A percentile compares a stretch with the other conserved stretches of the same genome.
Conservation (phyloP, 2,888 invertebrate genomes). For the Amphimallon solstitiale region DNA sequence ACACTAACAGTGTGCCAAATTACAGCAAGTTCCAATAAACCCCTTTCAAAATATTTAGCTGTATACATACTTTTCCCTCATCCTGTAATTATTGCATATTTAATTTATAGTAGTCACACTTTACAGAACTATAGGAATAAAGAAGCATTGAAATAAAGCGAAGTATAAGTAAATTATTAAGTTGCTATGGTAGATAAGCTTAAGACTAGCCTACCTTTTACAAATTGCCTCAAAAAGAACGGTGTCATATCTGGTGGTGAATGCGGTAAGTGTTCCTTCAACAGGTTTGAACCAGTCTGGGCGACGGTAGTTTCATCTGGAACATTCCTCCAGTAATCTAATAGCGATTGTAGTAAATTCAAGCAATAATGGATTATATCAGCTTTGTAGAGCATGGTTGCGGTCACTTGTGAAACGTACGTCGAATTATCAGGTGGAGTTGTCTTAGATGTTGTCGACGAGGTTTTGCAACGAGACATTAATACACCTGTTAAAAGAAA, state of each 20-base stretch:
- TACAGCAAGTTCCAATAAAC: too few species aligned
- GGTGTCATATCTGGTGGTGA: slow-evolving; percentile 95
- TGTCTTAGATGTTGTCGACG: slow-evolving; percentile 53
- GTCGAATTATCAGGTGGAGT: slow-evolving; percentile 66
- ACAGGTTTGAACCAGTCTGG: slow-evolving; percentile 72
- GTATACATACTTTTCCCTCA: too few species aligned
- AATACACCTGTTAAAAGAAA: slow-evolving; percentile 72
- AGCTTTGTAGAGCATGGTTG: slow-evolving; percentile 74
- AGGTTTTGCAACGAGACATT: slow-evolving; percentile 79
- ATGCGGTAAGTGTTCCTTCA: slow-evolving; percentile 84
- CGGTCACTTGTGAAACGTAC: slow-evolving; percentile 76
- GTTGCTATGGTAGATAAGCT: not conserved
- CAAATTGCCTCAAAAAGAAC: slow-evolving; percentile 91
- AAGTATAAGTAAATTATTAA: too few species aligned
- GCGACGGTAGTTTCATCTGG: slow-evolving; percentile 46
- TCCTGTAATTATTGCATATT: too few species aligned
- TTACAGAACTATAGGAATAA: too few species aligned
- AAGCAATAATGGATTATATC: slow-evolving; percentile 80
- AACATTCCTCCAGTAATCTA: slow-evolving; percentile 80
- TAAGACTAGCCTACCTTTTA: slow-evolving; percentile 70
- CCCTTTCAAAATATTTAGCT: too few species aligned
- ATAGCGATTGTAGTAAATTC: slow-evolving; percentile 73
- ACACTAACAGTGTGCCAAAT: too few species aligned
- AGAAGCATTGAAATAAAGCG: too few species aligned
- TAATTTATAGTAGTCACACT: too few species aligned